These are phyloP conservation scores for Anser cygnoides DNA, from an alignment of 2,113 vertebrate species.

Conservation along the genomic window DNA sequence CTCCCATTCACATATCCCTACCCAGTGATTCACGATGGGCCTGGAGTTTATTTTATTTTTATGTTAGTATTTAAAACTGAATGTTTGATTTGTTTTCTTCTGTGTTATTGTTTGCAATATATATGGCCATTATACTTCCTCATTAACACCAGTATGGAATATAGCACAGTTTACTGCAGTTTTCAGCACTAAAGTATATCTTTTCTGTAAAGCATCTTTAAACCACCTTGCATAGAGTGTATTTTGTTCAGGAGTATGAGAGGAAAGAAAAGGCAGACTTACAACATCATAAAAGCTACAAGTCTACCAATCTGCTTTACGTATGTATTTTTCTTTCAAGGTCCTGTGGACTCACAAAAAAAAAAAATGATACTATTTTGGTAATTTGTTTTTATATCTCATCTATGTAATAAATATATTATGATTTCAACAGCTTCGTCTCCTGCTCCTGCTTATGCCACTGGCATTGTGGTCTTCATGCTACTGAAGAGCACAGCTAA, in stretches of 20 bases:
- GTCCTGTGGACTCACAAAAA: slow-evolving; percentile 77
- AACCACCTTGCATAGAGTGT: slow-evolving; percentile 24
- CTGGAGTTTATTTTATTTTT: slow-evolving; percentile 74
- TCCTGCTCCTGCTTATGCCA: not conserved
- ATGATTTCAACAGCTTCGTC: slow-evolving; percentile 50
- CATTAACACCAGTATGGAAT: slow-evolving; percentile 64
- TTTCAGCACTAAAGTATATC: slow-evolving; percentile 63
- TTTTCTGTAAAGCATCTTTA: slow-evolving; percentile 59
- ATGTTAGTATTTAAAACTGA: slow-evolving; percentile 75
- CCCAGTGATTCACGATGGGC: slow-evolving; percentile 55
- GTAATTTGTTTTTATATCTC: slow-evolving; percentile 80
- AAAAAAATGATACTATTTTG: slow-evolving; percentile 67
- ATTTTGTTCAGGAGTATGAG: slow-evolving; percentile 55
- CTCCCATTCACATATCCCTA: slow-evolving; percentile 56
- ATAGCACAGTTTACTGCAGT: slow-evolving; percentile 59
- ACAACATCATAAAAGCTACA: slow-evolving; percentile 25
- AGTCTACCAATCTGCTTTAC: slow-evolving; percentile 28
- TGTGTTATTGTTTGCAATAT: slow-evolving; percentile 63
- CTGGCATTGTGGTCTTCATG: not conserved
- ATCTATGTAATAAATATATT: slow-evolving; percentile 79
- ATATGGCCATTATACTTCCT: slow-evolving; percentile 39
- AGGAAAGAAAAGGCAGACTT: slow-evolving; percentile 40
- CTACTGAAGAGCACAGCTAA: not conserved
- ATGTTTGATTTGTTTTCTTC: slow-evolving; percentile 55
- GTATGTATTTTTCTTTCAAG: slow-evolving; percentile 70